Base-by-base conservation (phyloP, 2,797 vertebrate species). In the Lacerta viridis region DNA sequence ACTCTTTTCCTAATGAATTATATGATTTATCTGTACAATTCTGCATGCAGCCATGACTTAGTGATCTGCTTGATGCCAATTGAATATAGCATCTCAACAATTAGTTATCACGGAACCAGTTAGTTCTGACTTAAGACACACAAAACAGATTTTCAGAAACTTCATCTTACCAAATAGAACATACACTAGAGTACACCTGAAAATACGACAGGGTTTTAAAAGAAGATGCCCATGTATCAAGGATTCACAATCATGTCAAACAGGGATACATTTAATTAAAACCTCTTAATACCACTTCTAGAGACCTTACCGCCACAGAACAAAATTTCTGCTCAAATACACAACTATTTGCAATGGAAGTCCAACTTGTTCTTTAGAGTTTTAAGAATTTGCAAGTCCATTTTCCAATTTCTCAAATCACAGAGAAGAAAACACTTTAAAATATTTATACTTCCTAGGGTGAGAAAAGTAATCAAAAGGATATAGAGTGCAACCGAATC, bases 1-100 rank as follows among this genome's bases (percentile, higher is more conserved):
- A 64, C 36, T 74, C 86, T 94, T 91, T 90, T 78, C 78, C 91
- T 92, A 92, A 74, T 84, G 66, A 85, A 88, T 83, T 76, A 87
- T 86, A 91, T 79, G 39, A 43, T 84, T 88, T 88, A 91, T 80
- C 81, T 75, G 77, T 8, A 36, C 39, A 85, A 93, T 89, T 86
- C 87, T 88, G 90, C 92, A 93, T 82, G 84, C 84, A 90, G 89
- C 87, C 90, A 90, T 91, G 94, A 95, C 93, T 94, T 94, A 96
- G 90, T 93, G 83, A 87, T 85, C 90, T 75, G 72, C 5, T 33
- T 93, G 92, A 80, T 87, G 90, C 79, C 80, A 92, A 86, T 71
- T 36, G 66, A 91, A 77, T 29, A 89, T 89, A 68, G 86, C 68
- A 89, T 86, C 71, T 88, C 82, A 79, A 80, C 61, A 64, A 64